Evolutionary conservation across 2,888 invertebrate genomes (phyloP).

Genomic region (Petrolisthes cinctipes): DNA sequence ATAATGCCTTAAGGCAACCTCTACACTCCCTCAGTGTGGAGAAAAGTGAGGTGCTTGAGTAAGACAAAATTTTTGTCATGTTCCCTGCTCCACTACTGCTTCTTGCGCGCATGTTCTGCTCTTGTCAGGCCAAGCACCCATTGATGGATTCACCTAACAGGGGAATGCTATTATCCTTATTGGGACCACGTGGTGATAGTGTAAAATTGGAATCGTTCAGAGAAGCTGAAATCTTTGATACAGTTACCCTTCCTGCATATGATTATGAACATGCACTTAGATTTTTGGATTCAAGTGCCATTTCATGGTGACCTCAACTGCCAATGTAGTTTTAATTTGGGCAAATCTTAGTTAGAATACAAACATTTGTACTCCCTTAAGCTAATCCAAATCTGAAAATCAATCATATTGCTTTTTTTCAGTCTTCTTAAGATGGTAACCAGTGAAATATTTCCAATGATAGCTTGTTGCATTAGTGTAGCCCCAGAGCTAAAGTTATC

Average conservation of each 20-base stretch:
- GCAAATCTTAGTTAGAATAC: constrained; percentile 65
- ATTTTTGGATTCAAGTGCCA: constrained; percentile 62
- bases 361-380: constrained; percentile 63
- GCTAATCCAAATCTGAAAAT: constrained; percentile 62
- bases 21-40: constrained; percentile 62
- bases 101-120: constrained; percentile 63
- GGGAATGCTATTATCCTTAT: constrained; percentile 65
- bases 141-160: constrained; percentile 61
- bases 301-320: constrained; percentile 66
- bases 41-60: constrained; percentile 64
- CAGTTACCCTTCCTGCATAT: constrained; percentile 65
- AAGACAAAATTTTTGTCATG: constrained; percentile 62
- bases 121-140: constrained; percentile 63
- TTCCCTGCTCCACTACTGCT: constrained; percentile 64
- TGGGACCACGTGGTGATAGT: constrained; percentile 65
- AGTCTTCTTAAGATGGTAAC: constrained; percentile 62
- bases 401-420: constrained; percentile 62
- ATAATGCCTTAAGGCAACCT: constrained; percentile 64
- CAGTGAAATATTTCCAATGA: constrained; percentile 55
- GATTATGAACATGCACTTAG: constrained; percentile 65
- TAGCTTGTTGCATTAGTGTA: constrained; percentile 65
- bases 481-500: constrained; percentile 60
- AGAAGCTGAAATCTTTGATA: constrained; percentile 65
- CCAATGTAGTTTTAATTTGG: constrained; percentile 66
- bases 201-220: constrained; percentile 63